These are phyloP conservation scores for Amphimedon queenslandica DNA, from an alignment of 37 sponge, comb jelly and placozoan genomes.

Conservation along the genomic window DNA sequence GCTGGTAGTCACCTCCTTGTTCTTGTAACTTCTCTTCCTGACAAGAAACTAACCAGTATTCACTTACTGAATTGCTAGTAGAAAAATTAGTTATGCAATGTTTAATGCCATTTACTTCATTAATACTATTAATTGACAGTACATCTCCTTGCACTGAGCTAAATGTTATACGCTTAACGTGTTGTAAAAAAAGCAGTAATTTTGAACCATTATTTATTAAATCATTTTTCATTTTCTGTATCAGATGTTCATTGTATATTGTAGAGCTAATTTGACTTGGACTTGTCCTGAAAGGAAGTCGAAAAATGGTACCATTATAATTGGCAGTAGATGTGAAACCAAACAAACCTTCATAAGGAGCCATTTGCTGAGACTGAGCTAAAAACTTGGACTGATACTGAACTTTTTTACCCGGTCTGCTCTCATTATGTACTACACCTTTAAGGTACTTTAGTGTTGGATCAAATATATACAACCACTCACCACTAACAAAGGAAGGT, in stretches of 20 bases:
- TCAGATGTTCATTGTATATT: conserved; percentile 6
- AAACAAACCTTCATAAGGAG: conserved; percentile 39
- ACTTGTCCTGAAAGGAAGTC: conserved; percentile 61
- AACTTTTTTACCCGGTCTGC: conserved; percentile 12
- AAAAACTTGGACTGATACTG: background rate
- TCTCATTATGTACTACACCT: conserved; percentile 29
- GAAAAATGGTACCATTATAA: conserved; percentile 60
- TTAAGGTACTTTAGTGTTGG: conserved; percentile 48
- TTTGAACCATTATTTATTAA: conserved; percentile 25
- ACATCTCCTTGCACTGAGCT: background rate
- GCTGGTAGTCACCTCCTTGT: background rate
- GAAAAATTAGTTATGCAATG: background rate
- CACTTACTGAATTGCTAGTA: background rate
- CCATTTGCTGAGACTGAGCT: conserved; percentile 9
- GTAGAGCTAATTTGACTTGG: conserved; percentile 33
- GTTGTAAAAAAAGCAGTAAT: conserved; percentile 43
- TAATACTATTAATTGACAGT: background rate
- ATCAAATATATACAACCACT: conserved; percentile 63
- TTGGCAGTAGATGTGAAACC: conserved; percentile 1
- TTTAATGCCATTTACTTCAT: background rate
- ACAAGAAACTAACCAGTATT: conserved; percentile 9
- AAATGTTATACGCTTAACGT: conserved; percentile 38
- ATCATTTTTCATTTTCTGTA: conserved; percentile 12
- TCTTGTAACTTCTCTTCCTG: background rate
- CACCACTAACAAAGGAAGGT: conserved; percentile 53